Evolutionary conservation across 2,888 invertebrate genomes (phyloP).

Genomic region (Torymus tubicola): DNA sequence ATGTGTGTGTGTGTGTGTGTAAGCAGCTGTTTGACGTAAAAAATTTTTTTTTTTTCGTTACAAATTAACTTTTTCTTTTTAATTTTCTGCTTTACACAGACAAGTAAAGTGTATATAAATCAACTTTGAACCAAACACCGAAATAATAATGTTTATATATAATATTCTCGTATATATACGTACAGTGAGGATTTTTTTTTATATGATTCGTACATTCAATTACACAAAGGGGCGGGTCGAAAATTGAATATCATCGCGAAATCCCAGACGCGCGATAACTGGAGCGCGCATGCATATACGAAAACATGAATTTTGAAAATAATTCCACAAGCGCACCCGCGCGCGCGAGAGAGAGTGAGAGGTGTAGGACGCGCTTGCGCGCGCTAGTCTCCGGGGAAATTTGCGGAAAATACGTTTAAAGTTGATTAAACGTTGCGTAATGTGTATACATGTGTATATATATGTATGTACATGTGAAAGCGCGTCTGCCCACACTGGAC

Average conservation of each 20-base stretch:
- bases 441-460: not conserved
- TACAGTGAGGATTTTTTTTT: no score
- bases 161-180: no score
- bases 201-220: not conserved
- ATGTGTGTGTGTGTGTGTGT: no score
- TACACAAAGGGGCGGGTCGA: not conserved
- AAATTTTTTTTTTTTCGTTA: no score
- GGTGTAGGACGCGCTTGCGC: not conserved
- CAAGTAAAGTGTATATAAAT: no score
- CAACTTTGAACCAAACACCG: no score
- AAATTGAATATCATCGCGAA: not conserved
- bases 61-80: no score
- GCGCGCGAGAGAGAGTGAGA: no score
- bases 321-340: not conserved
- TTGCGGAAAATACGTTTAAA: constrained; percentile 3
- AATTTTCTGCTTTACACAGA: no score
- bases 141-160: no score
- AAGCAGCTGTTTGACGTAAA: no score
- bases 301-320: constrained; percentile 23
- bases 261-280: not conserved
- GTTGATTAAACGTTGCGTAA: constrained; percentile 10
- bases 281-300: not conserved
- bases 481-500: no score
- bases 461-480: not conserved
- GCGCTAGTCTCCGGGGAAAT: constrained; percentile 5